A percentile compares a stretch with the other conserved stretches of the same genome.
These are phyloP conservation scores for Rhagium mordax DNA, from an alignment of 2,888 invertebrate genomes.

Conservation along the genomic window DNA sequence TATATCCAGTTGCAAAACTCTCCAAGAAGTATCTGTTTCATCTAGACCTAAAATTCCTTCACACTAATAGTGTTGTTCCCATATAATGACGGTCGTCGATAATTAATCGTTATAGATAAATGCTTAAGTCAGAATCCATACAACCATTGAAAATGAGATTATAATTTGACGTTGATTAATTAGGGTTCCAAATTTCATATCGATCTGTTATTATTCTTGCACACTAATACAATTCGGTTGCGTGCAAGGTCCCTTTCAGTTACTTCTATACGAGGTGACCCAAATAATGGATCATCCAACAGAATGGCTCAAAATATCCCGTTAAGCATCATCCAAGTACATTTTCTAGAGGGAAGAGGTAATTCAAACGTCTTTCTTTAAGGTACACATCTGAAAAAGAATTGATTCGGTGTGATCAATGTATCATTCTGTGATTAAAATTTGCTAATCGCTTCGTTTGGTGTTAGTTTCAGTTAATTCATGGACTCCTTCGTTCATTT, in stretches of 20 bases:
- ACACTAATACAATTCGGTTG: background rate
- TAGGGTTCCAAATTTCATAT: conserved; percentile 6
- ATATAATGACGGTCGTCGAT: conserved; percentile 8
- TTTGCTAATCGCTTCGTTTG: too few relatives aligned
- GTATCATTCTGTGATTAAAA: too few relatives aligned
- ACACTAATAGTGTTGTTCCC: background rate
- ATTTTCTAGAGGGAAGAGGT: too few relatives aligned
- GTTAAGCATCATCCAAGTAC: too few relatives aligned
- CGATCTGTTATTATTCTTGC: conserved; percentile 6
- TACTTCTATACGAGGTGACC: background rate
- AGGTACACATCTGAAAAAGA: too few relatives aligned
- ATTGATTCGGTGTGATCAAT: too few relatives aligned
- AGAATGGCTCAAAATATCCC: too few relatives aligned
- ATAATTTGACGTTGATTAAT: conserved; percentile 29
- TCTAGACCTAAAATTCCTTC: background rate
- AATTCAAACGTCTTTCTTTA: too few relatives aligned
- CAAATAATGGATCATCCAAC: too few relatives aligned
- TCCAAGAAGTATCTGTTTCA: background rate
- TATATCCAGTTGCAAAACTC: too few relatives aligned
- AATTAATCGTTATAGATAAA: conserved; percentile 24
- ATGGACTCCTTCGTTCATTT: too few relatives aligned
- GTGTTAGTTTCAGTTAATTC: too few relatives aligned
- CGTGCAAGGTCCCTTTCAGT: background rate
- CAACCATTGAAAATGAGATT: conserved; percentile 15
- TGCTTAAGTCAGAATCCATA: conserved; percentile 22